These are phyloP conservation scores for Centrocercus urophasianus DNA, from an alignment of 2,113 vertebrate species.

Conservation along the genomic window DNA sequence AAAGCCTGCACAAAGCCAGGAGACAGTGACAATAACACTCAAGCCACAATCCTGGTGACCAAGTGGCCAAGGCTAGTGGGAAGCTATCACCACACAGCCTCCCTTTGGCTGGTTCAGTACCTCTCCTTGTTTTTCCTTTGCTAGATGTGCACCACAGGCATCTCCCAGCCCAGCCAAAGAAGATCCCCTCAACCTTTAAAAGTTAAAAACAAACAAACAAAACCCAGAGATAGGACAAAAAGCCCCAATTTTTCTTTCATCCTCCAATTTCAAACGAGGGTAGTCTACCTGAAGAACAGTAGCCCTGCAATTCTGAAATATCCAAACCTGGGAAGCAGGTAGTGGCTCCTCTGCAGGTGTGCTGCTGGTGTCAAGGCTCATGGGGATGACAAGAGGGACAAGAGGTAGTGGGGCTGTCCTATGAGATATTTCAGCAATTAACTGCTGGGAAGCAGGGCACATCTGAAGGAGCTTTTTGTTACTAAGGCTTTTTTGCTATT, in stretches of 20 bases:
- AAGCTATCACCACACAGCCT: neutral
- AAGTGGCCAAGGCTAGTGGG: neutral
- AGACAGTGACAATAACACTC: neutral
- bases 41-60: neutral
- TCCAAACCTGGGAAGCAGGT: neutral
- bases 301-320: neutral
- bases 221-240: neutral
- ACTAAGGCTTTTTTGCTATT: neutral
- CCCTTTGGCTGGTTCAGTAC: neutral
- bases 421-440: neutral
- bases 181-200: neutral
- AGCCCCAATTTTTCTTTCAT: neutral
- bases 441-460: neutral
- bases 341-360: neutral
- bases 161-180: neutral
- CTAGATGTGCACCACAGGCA: neutral
- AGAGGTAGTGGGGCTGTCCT: neutral
- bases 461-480: neutral
- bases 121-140: neutral
- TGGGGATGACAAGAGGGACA: rapidly evolving
- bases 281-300: neutral
- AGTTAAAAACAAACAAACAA: neutral
- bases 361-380: neutral
- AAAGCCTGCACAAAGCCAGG: neutral
- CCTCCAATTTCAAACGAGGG: neutral